Base-by-base conservation (phyloP, 2,113 vertebrate species). In the Dicerorhinus sumatrensis region DNA sequence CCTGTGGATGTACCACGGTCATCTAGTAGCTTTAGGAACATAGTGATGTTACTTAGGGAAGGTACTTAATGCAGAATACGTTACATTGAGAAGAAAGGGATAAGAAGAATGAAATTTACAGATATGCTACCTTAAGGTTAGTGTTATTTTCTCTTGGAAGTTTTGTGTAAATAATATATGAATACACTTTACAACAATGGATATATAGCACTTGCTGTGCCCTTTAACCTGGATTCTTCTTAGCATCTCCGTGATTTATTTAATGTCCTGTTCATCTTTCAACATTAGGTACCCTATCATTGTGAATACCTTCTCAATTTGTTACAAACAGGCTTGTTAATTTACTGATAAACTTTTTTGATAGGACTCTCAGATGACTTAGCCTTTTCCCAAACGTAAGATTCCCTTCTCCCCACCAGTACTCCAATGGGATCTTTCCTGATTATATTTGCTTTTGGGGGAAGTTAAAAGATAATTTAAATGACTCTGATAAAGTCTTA, bases 21-120 rank as follows among this genome's bases (percentile, higher is more conserved):
- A 27, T 39, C 91, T 91, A 73, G 81, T 65, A 36, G 42, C 77
- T 94, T 94, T 58, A n/a, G 79, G 48, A 92, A n/a, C 69, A 76
- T 48, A 58, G 42, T 80, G 89, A 54, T 56, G 31, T 86, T 51
- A 85, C 58, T 90, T 48, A 39, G 63, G 60, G 72, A 92, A 90
- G 75, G 23, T 33, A 42, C 42, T 85, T 58, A 54, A 62, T 62
- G 46, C 20, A 48, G 84, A 81, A 87, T 29, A 51, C 60, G 48
- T 76, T 63, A 72, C 56, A 23, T 31, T 89, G 76, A 70, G 33
- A 63, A 91, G 27, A 84, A 91, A 14, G 62, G 46, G n/a, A 76
- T 67, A 36, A 90, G 29, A 72, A 77, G 51, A 54, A 65, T 60
- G 46, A 91, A 84, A 76, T 65, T 62, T 75, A 36, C 33, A n/a